These are phyloP conservation scores for Papilio gigon DNA, from an alignment of 2,888 invertebrate species.

Conservation along the genomic window DNA sequence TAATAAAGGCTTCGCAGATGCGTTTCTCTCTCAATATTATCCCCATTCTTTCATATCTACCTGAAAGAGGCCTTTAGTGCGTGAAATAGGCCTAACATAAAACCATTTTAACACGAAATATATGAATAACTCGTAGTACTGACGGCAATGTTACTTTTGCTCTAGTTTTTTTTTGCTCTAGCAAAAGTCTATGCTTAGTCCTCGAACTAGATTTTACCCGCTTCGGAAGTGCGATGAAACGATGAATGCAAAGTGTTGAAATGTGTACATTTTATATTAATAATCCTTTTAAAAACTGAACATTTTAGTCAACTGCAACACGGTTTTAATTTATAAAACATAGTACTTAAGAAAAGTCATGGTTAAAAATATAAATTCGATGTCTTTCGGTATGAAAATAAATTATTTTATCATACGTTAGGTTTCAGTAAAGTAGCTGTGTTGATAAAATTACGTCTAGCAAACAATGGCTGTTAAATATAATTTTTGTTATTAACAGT, in stretches of 20 bases:
- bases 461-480: not conserved
- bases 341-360: no score
- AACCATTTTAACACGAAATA: constrained; percentile 42
- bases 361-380: no score
- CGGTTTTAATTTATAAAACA: not conserved
- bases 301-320: not conserved
- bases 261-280: constrained; percentile 1
- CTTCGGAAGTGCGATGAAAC: constrained; percentile 21
- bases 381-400: no score
- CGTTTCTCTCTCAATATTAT: constrained; percentile 41
- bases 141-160: constrained; percentile 38
- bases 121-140: constrained; percentile 40
- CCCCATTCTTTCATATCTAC: constrained; percentile 40
- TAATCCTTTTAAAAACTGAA: not conserved
- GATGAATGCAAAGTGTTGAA: constrained; percentile 16
- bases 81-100: constrained; percentile 41
- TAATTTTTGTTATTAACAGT: not conserved
- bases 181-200: constrained; percentile 33
- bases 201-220: constrained; percentile 25
- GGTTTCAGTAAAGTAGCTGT: no score
- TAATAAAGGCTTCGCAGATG: constrained; percentile 41
- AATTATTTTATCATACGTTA: no score
- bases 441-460: no score
- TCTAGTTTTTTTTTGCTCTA: constrained; percentile 28
- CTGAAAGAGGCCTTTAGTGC: constrained; percentile 41